phyloP scores from a whole-genome alignment of 37 sponge, comb jelly and placozoan genomes.

The Spongia lamella region DNA sequence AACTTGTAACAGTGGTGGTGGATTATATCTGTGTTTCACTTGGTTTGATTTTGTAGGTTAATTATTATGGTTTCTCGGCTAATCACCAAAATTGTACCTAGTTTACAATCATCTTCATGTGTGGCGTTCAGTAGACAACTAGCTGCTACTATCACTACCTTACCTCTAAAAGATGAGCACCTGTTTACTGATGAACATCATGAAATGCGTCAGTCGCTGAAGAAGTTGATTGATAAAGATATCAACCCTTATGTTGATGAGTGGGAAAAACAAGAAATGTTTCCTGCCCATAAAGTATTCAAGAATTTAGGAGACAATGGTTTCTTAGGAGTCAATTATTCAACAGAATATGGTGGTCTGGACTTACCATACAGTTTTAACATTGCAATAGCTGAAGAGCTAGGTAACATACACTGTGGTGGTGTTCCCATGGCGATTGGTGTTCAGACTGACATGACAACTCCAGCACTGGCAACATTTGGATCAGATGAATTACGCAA shows the following conservation, averaged over 20 bases:
- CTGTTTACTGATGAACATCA: conserved; percentile 71
- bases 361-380: conserved; percentile 83
- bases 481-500: conserved; percentile 82
- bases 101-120: too few species aligned
- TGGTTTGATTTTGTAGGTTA: too few species aligned
- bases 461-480: conserved; percentile 83
- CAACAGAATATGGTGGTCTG: conserved; percentile 85
- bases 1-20: too few species aligned
- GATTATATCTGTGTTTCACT: too few species aligned
- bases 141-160: too few species aligned
- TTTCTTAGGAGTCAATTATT: conserved; percentile 81
- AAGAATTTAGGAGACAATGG: conserved; percentile 87
- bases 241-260: conserved; percentile 90
- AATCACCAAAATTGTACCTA: too few species aligned
- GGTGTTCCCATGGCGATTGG: conserved; percentile 94
- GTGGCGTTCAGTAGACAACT: too few species aligned
- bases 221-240: conserved; percentile 85
- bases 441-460: conserved; percentile 93
- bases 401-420: conserved; percentile 71
- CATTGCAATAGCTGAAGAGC: conserved; percentile 87
- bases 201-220: conserved; percentile 70
- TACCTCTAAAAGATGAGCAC: conserved; percentile 37
- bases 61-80: too few species aligned
- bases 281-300: conserved; percentile 85
- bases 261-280: conserved; percentile 79